Evolutionary conservation across 2,797 vertebrate species (phyloP).

Genomic region (Hydrocynus forskahlii): DNA sequence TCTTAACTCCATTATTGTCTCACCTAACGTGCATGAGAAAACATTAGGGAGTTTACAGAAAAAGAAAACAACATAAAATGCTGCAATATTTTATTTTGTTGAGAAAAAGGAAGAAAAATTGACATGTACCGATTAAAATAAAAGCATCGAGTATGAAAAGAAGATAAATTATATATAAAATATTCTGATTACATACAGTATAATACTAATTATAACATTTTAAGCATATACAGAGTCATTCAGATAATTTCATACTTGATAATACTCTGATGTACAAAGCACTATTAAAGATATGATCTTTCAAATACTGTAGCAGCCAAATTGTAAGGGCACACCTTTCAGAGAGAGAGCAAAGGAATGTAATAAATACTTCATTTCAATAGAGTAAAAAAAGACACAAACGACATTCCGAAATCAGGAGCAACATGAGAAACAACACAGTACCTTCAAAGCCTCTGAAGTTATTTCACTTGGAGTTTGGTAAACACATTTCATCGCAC

Average conservation of each 20-base stretch:
- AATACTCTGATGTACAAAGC: slow-evolving; percentile 67
- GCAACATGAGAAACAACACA: slow-evolving; percentile 68
- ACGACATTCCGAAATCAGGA: slow-evolving; percentile 74
- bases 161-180: slow-evolving; percentile 75
- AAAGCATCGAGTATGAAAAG: slow-evolving; percentile 64
- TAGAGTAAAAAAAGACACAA: slow-evolving; percentile 71
- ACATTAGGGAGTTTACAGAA: neutral
- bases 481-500: slow-evolving; percentile 88
- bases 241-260: slow-evolving; percentile 67
- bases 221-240: slow-evolving; percentile 65
- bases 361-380: slow-evolving; percentile 83
- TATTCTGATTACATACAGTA: slow-evolving; percentile 67
- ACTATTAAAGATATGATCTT: slow-evolving; percentile 72
- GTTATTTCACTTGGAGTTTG: slow-evolving; percentile 80
- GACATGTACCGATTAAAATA: slow-evolving; percentile 73
- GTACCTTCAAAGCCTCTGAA: slow-evolving; percentile 84
- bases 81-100: slow-evolving; percentile 76
- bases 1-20: neutral
- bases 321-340: slow-evolving; percentile 75
- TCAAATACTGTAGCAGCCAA: slow-evolving; percentile 80
- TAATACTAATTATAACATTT: slow-evolving; percentile 67
- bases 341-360: slow-evolving; percentile 79
- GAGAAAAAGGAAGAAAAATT: slow-evolving; percentile 68
- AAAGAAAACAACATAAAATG: slow-evolving; percentile 39
- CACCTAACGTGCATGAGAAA: neutral